Evolutionary conservation across 2,113 vertebrate genomes (phyloP), one percentile per base, ranked within the genome.

Genomic region (Chitala chitala): DNA sequence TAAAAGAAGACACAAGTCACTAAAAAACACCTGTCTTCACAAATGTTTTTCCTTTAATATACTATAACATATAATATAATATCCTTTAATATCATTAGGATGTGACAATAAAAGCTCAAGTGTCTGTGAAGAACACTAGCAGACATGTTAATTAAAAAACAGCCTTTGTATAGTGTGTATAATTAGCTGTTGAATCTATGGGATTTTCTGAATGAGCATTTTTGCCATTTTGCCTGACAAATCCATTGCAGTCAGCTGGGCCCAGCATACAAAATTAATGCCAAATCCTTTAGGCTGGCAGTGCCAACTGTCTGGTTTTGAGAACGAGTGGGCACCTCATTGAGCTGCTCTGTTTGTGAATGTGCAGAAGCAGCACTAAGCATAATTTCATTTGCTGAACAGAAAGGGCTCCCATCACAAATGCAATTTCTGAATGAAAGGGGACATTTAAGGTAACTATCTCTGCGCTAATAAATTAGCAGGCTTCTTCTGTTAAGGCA

Each of bases 281-380:
- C 40, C 64, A 66, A 6, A 66, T 44, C 64, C 38, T 61, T 63
- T 36, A n/a, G 12, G 38, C 46, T 46, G 64, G 64, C 40, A 46
- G 64, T 24, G 20, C 1, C n/a, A 42, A 13, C 40, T 40, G 63
- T 65, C 63, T 65, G 63, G 63, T 38, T 65, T 65, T 44, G 63
- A 65, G n/a, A 65, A 42, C 3, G 63, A 65, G 22, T 26, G 64
- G 22, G 40, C 64, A 46, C 38, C 13, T 68, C 22, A 20, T 20
- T 5, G 64, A 68, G 64, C 64, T 17, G 24, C 42, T 26, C 64
- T 46, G 20, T 46, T 38, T 44, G 15, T 2, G 38, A 4, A 24
- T 22, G 40, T 42, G 22, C 42, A 17, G 22, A 40, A 66, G 29
- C 38, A 46, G 24, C 64, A 44, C n/a, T 44, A 15, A 66, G 10